Evolutionary conservation across 2,113 vertebrate genomes (phyloP).

Genomic region (Glareola pratincola): DNA sequence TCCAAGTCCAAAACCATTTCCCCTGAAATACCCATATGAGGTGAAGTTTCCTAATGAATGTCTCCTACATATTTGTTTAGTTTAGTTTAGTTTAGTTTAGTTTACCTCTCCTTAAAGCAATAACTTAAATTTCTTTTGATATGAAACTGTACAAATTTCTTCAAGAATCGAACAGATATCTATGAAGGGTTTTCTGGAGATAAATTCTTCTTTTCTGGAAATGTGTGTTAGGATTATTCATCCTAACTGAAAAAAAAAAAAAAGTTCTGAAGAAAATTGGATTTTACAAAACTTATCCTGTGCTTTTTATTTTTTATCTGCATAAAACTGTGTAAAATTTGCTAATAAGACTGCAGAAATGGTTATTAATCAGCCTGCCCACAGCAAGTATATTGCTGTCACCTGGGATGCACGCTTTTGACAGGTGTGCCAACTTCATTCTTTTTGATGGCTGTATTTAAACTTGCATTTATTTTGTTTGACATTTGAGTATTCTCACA

Average conservation of each 20-base stretch:
- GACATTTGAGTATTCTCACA: not conserved
- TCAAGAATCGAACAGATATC: not conserved
- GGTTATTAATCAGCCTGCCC: not conserved
- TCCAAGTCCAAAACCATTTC: not conserved
- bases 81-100: not conserved
- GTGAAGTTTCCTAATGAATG: not conserved
- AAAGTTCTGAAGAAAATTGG: not conserved
- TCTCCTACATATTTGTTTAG: not conserved
- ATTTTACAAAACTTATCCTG: not conserved
- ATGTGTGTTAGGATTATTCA: not conserved
- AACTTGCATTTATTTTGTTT: not conserved
- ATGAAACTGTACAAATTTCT: not conserved
- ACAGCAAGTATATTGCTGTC: not conserved
- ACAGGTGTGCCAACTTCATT: not conserved
- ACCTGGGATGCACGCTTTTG: not conserved
- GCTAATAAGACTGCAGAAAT: not conserved
- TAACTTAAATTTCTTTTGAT: not conserved
- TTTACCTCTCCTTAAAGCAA: not conserved
- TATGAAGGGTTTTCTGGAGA: not conserved
- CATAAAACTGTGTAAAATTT: not conserved
- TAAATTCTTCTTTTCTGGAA: not conserved
- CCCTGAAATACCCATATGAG: not conserved
- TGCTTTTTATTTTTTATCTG: not conserved
- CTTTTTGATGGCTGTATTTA: not conserved
- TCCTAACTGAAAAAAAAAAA: not conserved